phyloP scores from a whole-genome alignment of 2,113 vertebrate species.

The Solea senegalensis region DNA sequence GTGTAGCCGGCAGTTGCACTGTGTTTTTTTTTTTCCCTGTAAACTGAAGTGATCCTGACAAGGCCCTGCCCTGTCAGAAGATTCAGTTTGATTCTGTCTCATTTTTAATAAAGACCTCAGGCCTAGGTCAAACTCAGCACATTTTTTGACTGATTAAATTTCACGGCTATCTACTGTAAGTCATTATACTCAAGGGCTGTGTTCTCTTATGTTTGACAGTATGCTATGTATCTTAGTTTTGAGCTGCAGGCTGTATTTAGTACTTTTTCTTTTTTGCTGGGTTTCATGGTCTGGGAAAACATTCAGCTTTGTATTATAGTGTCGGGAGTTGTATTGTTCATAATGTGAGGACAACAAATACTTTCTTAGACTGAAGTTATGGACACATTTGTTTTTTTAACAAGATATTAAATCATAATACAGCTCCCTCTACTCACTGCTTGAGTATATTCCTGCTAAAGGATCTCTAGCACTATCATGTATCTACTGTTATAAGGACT shows the following conservation, averaged over 20 bases:
- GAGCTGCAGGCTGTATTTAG: not conserved
- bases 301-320: not conserved
- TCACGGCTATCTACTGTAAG: conserved; percentile 8
- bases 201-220: conserved; percentile 16
- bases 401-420: no score
- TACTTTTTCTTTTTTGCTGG: not conserved
- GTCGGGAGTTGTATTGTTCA: not conserved
- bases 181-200: conserved; percentile 2
- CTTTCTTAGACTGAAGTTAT: no score
- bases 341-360: not conserved
- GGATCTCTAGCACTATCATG: no score
- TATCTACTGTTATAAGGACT: no score
- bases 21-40: not conserved
- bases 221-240: conserved; percentile 1
- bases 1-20: not conserved
- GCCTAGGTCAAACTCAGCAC: conserved; percentile 9
- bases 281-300: not conserved
- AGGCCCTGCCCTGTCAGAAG: not conserved
- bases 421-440: no score
- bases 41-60: conserved; percentile 16
- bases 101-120: conserved; percentile 30
- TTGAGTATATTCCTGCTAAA: no score
- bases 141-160: conserved; percentile 36
- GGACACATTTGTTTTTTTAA: no score
- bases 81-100: not conserved